Conservation (phyloP, 2,113 vertebrate species). For the Chitala chitala region DNA sequence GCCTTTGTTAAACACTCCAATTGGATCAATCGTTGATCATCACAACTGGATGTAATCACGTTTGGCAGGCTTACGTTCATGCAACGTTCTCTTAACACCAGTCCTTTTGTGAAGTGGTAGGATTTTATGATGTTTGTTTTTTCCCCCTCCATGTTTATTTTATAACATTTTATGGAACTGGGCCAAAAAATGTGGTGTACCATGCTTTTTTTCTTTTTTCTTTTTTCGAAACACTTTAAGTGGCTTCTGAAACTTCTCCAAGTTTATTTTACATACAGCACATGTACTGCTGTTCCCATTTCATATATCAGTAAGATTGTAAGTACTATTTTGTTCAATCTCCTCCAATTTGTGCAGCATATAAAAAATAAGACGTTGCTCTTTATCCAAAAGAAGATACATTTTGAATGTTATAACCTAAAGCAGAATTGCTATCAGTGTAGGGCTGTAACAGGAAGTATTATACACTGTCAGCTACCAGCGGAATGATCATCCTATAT, state of each 20-base stretch:
- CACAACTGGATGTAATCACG: not conserved
- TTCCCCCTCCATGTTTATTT: not conserved
- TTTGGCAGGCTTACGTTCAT: not conserved
- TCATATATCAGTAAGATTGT: not conserved
- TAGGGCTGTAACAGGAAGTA: not conserved
- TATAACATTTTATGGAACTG: not conserved
- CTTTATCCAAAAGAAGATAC: not conserved
- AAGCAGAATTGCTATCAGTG: not conserved
- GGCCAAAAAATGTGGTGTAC: not conserved
- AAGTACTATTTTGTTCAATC: not conserved
- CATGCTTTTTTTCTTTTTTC: no score
- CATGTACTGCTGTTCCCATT: not conserved
- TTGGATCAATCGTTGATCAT: not conserved
- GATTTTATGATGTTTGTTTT: not conserved
- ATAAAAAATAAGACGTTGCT: not conserved
- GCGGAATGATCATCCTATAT: no score
- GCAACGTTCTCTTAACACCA: not conserved
- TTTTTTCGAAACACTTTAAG: not conserved
- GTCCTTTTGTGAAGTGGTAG: not conserved
- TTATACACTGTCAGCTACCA: not conserved
- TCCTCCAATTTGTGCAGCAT: not conserved
- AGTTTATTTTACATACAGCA: not conserved
- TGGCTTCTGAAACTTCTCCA: not conserved
- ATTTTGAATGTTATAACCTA: not conserved
- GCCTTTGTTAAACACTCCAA: not conserved